Percentiles rank a stretch among this genome's conserved stretches.
Evolutionary conservation across 2,888 invertebrate species (phyloP).

Genomic region (Selenia dentaria): DNA sequence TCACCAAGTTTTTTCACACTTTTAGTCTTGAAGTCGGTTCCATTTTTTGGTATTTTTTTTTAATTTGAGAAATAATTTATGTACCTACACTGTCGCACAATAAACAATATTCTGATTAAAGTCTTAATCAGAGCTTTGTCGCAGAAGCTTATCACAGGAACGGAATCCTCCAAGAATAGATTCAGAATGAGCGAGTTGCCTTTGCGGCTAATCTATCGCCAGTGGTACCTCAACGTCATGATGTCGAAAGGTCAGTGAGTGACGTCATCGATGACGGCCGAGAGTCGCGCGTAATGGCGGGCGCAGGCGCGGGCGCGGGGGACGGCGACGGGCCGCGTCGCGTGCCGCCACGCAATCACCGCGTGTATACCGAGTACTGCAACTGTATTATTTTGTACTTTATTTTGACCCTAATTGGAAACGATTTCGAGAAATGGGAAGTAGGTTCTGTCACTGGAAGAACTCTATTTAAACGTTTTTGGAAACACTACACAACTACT

Average conservation of each 20-base stretch:
- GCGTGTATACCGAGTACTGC: background rate
- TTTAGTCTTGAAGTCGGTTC: no score
- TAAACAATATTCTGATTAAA: no score
- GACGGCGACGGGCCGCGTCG: constrained; percentile 35
- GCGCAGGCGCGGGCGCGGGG: no score
- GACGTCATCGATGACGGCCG: constrained; percentile 55
- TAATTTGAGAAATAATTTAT: no score
- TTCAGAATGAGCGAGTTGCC: no score
- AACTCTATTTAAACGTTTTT: background rate
- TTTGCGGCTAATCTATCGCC: no score
- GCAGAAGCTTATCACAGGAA: no score
- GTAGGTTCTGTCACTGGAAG: background rate
- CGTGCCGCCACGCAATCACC: constrained; percentile 28
- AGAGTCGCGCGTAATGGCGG: constrained; percentile 22
- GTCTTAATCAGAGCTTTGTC: no score
- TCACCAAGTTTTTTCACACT: no score
- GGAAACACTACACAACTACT: background rate
- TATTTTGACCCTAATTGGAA: constrained; percentile 16
- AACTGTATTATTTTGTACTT: constrained; percentile 16
- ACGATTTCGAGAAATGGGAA: constrained; percentile 10
- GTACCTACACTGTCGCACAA: no score
- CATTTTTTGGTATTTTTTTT: no score
- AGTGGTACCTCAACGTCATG: background rate
- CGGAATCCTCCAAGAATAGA: no score
- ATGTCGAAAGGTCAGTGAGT: constrained; percentile 32